A percentile compares a stretch with the other conserved stretches of the same genome.
phyloP scores from a whole-genome alignment of 2,113 vertebrate species.

The Callipepla californica region DNA sequence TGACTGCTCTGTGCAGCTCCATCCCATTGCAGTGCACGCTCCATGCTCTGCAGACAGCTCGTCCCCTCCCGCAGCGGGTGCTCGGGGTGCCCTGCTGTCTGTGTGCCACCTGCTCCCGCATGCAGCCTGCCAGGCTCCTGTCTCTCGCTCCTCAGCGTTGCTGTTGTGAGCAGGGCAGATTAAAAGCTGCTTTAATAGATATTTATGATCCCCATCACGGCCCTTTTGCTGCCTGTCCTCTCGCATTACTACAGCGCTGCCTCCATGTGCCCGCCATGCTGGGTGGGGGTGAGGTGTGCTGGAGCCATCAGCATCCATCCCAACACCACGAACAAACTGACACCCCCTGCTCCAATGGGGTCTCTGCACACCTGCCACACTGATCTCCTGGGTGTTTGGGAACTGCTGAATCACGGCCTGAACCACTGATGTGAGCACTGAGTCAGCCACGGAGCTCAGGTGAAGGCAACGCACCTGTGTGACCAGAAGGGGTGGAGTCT shows the following conservation, averaged over 20 bases:
- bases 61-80: accelerated
- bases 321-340: background rate
- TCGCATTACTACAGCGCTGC: background rate
- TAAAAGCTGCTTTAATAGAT: slow-evolving; percentile 65
- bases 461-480: too few species aligned
- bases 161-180: slow-evolving; percentile 6
- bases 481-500: too few species aligned
- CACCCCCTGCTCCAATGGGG: background rate
- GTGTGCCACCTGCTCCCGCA: background rate
- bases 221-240: slow-evolving; percentile 49
- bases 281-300: background rate
- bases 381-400: too few species aligned
- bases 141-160: background rate
- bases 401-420: too few species aligned
- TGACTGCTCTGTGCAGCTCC: background rate
- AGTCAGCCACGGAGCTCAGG: too few species aligned
- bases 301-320: background rate
- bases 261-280: accelerated
- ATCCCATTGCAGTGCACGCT: background rate
- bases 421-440: too few species aligned
- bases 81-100: background rate
- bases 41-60: background rate
- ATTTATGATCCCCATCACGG: slow-evolving; percentile 60
- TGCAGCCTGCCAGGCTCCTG: background rate
- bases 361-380: accelerated